Base-by-base conservation (phyloP, 2,113 vertebrate genomes). In the Machaerirhynchus nigripectus region DNA sequence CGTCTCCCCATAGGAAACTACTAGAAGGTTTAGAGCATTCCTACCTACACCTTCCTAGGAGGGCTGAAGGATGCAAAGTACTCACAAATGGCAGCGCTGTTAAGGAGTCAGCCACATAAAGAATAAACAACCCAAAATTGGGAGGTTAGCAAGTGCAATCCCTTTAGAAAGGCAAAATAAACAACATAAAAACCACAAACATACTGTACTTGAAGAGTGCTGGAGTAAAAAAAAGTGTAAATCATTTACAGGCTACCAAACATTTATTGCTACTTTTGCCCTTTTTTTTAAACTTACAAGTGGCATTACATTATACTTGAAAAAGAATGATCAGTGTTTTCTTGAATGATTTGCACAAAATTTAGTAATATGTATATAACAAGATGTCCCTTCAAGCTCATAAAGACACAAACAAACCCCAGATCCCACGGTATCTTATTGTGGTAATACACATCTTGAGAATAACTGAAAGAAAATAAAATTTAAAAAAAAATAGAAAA, bases 71-170 rank as follows among this genome's bases (percentile, higher is more conserved):
- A 84, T 69, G 57, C 65, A 89, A 68, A 71, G 76, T 53, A 50
- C 11, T 93, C 89, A 85, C 87, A 95, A 95, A 95, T 61, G 47
- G 65, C 85, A 81, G 6, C 44, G 27, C 33, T 61, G 35, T 75
- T 73, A 69, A 89, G 81, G 79, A 96, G 85, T 87, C 94, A 22
- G 59, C 89, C 78, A 78, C 71, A 76, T 87, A 93, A 74, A 84
- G 57, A 59, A 69, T 42, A n/a, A 91, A 71, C 40, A 93, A 84
- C 59, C 67, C 42, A 31, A 92, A 88, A 76, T 1, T 35, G 67
- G 71, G 57, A 46, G 21, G 57, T 84, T 82, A 94, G 80, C 90
- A 97, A 96, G 93, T 95, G 53, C 82, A 96, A 85, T 80, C 78
- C 69, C 65, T 84, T 80, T 68, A 75, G 63, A 90, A 95, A 88